Evolutionary conservation across 2,797 vertebrate genomes (phyloP), one percentile per base, ranked within the genome.

Genomic region (Xenops minutus): DNA sequence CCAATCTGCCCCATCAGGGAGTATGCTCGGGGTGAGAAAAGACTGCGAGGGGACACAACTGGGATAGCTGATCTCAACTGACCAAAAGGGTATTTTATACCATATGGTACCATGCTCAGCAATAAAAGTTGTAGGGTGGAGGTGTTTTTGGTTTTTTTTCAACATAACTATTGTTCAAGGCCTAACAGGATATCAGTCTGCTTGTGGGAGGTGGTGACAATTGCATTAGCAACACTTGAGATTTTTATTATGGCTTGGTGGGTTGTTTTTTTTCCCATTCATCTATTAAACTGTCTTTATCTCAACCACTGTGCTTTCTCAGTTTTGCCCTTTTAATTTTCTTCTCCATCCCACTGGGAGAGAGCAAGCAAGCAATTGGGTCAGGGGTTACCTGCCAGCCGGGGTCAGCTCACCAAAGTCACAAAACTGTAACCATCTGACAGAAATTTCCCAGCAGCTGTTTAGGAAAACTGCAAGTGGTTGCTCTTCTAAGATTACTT

Each of bases 171-270:
- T 41, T 58, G 4, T 14, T 78, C 16, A 34, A 8, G 20, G 5
- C 5, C 48, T 78, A 27, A 10, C 32, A 82, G 5, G 5, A 4
- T 44, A 44, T 49, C 14, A n/a, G 12, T 49, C 21, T 52, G 9
- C 30, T 58, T 36, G 12, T 49, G 23, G 32, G 27, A 77, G 4
- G 6, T 58, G 26, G 7, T 48, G 12, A 73, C 4, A 2, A 29
- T 36, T 62, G 24, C 9, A 21, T 66, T 56, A 41, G 2, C 6
- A 81, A 26, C 18, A 51, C 2, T 44, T 62, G 19, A 3, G 3
- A 0, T 27, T 39, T 37, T 49, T 23, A 8, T 17, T 46, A 19
- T 32, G n/a, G 4, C 1, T 46, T 34, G 5, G 1, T 34, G 17
- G 14, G 21, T 6, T 46, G n/a, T 43, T 10, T 37, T 43, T n/a